These are phyloP conservation scores for Cyclopterus lumpus DNA, from an alignment of 2,797 vertebrate genomes.

Conservation along the genomic window DNA sequence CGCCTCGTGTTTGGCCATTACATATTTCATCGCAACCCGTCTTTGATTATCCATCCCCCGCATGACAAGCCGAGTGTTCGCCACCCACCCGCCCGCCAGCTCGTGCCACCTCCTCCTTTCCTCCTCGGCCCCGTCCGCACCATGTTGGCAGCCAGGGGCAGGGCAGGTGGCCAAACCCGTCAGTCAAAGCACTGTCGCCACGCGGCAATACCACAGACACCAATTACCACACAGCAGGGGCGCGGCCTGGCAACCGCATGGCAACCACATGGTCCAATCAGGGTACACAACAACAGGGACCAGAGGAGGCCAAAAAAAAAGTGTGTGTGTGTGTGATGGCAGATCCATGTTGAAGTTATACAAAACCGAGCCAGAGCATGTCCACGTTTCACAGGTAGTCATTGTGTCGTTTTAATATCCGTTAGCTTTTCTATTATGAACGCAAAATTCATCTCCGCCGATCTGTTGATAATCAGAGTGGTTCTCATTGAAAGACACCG, in stretches of 20 bases:
- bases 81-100: constrained; percentile 54
- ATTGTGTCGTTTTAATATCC: constrained; percentile 69
- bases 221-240: constrained; percentile 88
- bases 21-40: constrained; percentile 49
- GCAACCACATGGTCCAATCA: constrained; percentile 88
- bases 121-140: constrained; percentile 60
- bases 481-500: constrained; percentile 46
- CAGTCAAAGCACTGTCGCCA: constrained; percentile 81
- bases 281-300: constrained; percentile 82
- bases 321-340: too few relatives aligned
- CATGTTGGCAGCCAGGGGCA: constrained; percentile 76
- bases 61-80: constrained; percentile 55
- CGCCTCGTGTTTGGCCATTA: constrained; percentile 51
- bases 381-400: constrained; percentile 57
- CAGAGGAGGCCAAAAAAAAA: constrained; percentile 77
- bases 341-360: constrained; percentile 45
- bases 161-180: constrained; percentile 89
- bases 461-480: constrained; percentile 47
- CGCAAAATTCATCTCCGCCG: constrained; percentile 31
- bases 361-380: constrained; percentile 35
- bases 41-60: constrained; percentile 57
- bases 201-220: constrained; percentile 82
- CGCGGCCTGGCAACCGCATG: constrained; percentile 85
- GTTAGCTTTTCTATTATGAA: constrained; percentile 54
- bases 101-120: constrained; percentile 60